Evolutionary conservation across 2,113 vertebrate genomes (phyloP).

Genomic region (Vireo altiloquus): DNA sequence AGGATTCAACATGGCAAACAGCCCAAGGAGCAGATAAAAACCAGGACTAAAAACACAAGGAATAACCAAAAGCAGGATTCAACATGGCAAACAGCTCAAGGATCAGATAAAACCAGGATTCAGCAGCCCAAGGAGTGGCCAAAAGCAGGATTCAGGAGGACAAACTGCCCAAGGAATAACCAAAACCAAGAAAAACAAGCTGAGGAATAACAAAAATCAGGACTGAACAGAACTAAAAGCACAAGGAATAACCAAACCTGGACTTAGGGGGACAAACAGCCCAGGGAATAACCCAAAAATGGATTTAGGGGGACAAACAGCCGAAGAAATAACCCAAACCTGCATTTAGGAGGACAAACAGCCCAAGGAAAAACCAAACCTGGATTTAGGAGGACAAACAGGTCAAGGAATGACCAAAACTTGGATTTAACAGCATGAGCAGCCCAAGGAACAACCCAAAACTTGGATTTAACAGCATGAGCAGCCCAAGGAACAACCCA

Average conservation of each 20-base stretch:
- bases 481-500: neutral
- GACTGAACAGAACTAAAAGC: neutral
- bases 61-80: neutral
- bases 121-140: neutral
- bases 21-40: neutral
- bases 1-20: too few species aligned
- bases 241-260: neutral
- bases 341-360: accelerated
- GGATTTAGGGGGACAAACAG: neutral
- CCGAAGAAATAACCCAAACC: too few species aligned
- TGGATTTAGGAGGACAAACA: accelerated
- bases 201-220: neutral
- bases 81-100: too few species aligned
- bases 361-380: accelerated
- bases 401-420: neutral
- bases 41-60: neutral
- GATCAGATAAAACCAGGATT: neutral
- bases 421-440: too few species aligned
- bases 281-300: neutral
- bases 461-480: neutral
- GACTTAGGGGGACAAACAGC: accelerated
- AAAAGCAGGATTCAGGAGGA: neutral
- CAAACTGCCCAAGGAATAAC: neutral
- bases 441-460: too few species aligned
- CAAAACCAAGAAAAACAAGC: neutral